Conservation (phyloP, 2,888 invertebrate genomes). For the Aricia artaxerxes region DNA sequence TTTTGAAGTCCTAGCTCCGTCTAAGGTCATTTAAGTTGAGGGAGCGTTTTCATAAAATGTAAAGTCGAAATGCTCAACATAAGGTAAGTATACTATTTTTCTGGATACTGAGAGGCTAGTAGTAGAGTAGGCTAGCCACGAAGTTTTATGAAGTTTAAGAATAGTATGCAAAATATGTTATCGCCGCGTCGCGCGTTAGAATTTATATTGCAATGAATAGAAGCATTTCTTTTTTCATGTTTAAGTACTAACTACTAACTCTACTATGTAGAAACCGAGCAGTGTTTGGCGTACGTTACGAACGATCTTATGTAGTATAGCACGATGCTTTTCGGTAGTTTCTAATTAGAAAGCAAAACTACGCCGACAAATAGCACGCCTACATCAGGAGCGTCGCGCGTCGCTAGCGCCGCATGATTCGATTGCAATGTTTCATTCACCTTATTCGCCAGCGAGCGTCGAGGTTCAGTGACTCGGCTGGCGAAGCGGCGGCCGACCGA, state of each 20-base stretch:
- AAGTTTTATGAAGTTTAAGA: neutral
- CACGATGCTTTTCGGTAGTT: constrained; percentile 45
- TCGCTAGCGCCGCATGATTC: constrained; percentile 58
- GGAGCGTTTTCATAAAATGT: too few species aligned
- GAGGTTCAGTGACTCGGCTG: constrained; percentile 76
- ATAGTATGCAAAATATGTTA: neutral
- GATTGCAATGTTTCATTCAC: constrained; percentile 78
- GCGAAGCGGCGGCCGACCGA: constrained; percentile 55
- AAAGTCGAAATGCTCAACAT: too few species aligned
- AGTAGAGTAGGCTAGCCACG: neutral
- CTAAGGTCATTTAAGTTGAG: neutral
- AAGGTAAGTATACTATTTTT: too few species aligned
- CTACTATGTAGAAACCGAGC: neutral
- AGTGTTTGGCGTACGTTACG: neutral
- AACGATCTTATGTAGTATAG: neutral
- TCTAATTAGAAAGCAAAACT: constrained; percentile 72
- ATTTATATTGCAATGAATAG: too few species aligned
- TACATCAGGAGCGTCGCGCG: constrained; percentile 52
- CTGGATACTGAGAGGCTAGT: too few species aligned
- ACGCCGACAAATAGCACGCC: constrained; percentile 46
- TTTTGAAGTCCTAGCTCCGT: neutral
- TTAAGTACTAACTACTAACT: neutral
- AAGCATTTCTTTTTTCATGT: neutral
- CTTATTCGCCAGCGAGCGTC: constrained; percentile 68
- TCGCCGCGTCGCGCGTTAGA: neutral